These are phyloP conservation scores for Oegoconia quadripuncta DNA, from an alignment of 2,888 invertebrate genomes.

Conservation along the genomic window DNA sequence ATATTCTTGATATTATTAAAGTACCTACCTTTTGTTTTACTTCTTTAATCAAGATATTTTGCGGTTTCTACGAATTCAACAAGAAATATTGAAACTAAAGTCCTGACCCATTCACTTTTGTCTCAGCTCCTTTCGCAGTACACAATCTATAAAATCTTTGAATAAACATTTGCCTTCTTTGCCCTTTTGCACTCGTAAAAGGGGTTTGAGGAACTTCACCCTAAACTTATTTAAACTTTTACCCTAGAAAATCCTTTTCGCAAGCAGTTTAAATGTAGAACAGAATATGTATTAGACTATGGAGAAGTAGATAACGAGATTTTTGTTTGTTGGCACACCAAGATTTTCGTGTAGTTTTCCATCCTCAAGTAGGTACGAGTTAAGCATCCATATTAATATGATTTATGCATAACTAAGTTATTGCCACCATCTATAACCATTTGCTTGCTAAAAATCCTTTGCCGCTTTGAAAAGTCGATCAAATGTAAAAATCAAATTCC, in stretches of 20 bases:
- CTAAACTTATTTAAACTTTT: conserved; percentile 78
- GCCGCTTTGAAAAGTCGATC: too few species aligned
- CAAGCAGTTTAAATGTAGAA: conserved; percentile 70
- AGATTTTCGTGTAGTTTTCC: conserved; percentile 17
- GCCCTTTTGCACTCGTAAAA: conserved; percentile 75
- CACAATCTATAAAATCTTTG: conserved; percentile 73
- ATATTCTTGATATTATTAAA: too few species aligned
- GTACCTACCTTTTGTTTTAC: too few species aligned
- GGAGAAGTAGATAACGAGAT: conserved; percentile 45
- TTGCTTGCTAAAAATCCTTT: too few species aligned
- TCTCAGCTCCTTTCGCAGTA: conserved; percentile 39
- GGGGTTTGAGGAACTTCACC: conserved; percentile 67
- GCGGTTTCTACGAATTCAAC: too few species aligned
- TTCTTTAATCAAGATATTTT: too few species aligned
- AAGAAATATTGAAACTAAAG: too few species aligned
- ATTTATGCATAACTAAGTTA: too few species aligned
- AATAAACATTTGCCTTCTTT: conserved; percentile 75
- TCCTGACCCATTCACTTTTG: conserved; percentile 1
- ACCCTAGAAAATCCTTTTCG: conserved; percentile 74
- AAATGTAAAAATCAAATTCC: too few species aligned
- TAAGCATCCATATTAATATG: too few species aligned
- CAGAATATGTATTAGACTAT: conserved; percentile 69
- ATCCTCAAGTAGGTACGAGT: conserved; percentile 17
- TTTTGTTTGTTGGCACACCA: conserved; percentile 48
- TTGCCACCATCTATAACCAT: too few species aligned